phyloP scores from a whole-genome alignment of 2,113 vertebrate genomes.

The Amphiprion percula region DNA sequence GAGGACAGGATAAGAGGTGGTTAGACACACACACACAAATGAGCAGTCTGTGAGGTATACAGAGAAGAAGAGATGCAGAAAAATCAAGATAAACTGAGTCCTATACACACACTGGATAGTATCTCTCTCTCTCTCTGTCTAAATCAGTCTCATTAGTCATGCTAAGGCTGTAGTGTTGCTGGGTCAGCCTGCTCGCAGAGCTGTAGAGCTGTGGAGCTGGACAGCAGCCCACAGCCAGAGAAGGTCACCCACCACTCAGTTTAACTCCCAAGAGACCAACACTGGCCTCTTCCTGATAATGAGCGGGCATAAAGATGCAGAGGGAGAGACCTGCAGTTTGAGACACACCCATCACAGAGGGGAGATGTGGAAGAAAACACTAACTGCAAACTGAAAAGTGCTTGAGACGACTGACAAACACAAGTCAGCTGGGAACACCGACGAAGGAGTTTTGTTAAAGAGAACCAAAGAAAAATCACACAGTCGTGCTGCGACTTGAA shows the following conservation, averaged over 20 bases:
- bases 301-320: conserved; percentile 42
- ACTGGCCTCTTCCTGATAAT: conserved; percentile 47
- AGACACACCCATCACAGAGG: not conserved
- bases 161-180: conserved; percentile 62
- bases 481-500: too few relatives aligned
- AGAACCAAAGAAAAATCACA: too few relatives aligned
- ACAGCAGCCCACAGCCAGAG: conserved; percentile 61
- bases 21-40: conserved; percentile 20
- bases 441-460: too few relatives aligned
- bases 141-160: conserved; percentile 78
- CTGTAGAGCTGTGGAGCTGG: conserved; percentile 71
- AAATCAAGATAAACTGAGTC: conserved; percentile 50
- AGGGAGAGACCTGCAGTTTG: conserved; percentile 9
- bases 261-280: conserved; percentile 55
- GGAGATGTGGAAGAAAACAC: not conserved
- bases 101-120: conserved; percentile 52
- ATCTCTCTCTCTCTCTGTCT: conserved; percentile 54
- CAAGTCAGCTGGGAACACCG: too few relatives aligned
- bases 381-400: not conserved
- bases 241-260: conserved; percentile 75
- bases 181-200: conserved; percentile 62
- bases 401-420: not conserved
- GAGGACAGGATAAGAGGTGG: conserved; percentile 54
- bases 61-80: not conserved
- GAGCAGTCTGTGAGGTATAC: conserved; percentile 22